Conservation (phyloP, 2,888 invertebrate genomes). For the Morinoia aosen region DNA sequence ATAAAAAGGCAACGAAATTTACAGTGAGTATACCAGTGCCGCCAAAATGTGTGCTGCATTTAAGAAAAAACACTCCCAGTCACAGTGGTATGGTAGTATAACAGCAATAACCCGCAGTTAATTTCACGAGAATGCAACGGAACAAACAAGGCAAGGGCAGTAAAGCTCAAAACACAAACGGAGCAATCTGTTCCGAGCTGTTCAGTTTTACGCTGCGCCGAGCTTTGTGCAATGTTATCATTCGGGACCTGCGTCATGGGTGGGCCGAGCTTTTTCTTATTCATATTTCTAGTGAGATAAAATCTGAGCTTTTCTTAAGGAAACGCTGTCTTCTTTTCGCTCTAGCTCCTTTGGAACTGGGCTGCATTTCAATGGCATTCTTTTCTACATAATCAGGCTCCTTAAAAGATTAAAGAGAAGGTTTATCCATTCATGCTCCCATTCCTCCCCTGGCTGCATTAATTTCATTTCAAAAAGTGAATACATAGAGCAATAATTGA, state of each 20-base stretch:
- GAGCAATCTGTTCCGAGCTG: not conserved
- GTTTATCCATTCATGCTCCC: not conserved
- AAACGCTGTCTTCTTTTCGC: not conserved
- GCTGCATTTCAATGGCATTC: not conserved
- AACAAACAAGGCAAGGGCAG: not conserved
- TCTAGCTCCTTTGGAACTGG: not conserved
- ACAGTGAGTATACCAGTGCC: not conserved
- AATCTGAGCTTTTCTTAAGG: not conserved
- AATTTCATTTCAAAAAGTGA: not conserved
- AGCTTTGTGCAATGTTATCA: not conserved
- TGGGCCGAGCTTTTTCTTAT: not conserved
- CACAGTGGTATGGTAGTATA: not conserved
- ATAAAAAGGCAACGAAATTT: not conserved
- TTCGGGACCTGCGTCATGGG: not conserved
- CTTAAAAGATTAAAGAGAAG: not conserved
- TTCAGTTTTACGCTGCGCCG: not conserved
- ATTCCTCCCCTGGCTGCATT: not conserved
- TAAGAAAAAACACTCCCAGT: not conserved
- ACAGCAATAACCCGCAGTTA: not conserved
- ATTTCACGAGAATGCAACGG: not conserved
- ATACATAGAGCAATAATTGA: not conserved
- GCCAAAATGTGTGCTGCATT: not conserved
- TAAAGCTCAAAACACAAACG: not conserved
- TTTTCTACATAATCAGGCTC: not conserved
- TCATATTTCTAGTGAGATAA: not conserved